phyloP scores from a whole-genome alignment of 2,888 invertebrate genomes.

The Drosophila multiciliata region DNA sequence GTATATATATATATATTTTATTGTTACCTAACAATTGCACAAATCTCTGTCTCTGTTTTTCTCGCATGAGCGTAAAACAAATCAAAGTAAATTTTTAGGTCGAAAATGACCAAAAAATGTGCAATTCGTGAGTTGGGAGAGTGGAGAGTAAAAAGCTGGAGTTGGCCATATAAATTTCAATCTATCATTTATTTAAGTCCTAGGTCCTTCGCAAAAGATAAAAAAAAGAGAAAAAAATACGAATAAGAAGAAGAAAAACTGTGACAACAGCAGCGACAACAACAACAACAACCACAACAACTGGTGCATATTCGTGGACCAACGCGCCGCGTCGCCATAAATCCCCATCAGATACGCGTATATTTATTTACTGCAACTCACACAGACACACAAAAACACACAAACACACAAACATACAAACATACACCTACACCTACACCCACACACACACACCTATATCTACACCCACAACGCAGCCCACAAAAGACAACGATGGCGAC shows the following conservation, averaged over 20 bases:
- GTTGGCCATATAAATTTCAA: slow-evolving; percentile 77
- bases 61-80: slow-evolving; percentile 42
- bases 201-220: slow-evolving; percentile 61
- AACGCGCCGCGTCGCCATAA: slow-evolving; percentile 73
- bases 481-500: slow-evolving; percentile 68
- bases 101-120: slow-evolving; percentile 68
- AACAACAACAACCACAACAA: slow-evolving; percentile 35
- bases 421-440: slow-evolving; percentile 7
- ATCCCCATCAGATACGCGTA: slow-evolving; percentile 81
- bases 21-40: slow-evolving; percentile 60
- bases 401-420: slow-evolving; percentile 22
- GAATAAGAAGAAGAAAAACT: slow-evolving; percentile 10
- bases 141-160: slow-evolving; percentile 5
- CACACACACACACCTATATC: not conserved
- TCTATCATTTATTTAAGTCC: slow-evolving; percentile 80
- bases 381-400: slow-evolving; percentile 48
- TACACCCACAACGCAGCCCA: slow-evolving; percentile 27
- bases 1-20: slow-evolving; percentile 29
- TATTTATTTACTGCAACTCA: slow-evolving; percentile 79
- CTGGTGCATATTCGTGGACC: slow-evolving; percentile 54
- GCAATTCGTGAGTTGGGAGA: slow-evolving; percentile 34
- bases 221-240: slow-evolving; percentile 13
- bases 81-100: slow-evolving; percentile 56
- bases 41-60: slow-evolving; percentile 16
- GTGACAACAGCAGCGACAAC: slow-evolving; percentile 20